These are phyloP conservation scores for Aphelinus certus DNA, from an alignment of 1,140 invertebrate genomes.

Conservation along the genomic window DNA sequence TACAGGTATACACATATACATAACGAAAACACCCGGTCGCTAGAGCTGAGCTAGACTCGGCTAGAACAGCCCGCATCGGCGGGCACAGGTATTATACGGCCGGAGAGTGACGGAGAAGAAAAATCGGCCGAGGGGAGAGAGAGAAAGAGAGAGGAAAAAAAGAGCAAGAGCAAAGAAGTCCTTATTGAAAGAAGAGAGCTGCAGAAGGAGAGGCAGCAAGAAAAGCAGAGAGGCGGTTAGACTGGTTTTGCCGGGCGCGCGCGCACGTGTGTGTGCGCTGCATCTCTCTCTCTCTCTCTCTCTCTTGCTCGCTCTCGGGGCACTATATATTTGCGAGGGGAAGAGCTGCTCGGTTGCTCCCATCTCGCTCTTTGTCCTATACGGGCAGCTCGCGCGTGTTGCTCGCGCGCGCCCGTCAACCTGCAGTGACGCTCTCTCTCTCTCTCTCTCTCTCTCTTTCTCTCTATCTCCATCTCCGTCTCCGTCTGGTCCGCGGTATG, in stretches of 20 bases:
- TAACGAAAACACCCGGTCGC: too few relatives aligned
- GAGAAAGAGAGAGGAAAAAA: slow-evolving; percentile 14
- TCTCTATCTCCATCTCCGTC: not conserved
- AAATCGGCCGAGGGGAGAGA: slow-evolving; percentile 16
- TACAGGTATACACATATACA: too few relatives aligned
- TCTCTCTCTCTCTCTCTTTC: slow-evolving; percentile 3
- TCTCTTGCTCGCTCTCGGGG: slow-evolving; percentile 37
- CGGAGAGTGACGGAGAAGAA: slow-evolving; percentile 8
- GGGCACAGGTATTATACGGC: too few relatives aligned
- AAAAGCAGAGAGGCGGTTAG: slow-evolving; percentile 62
- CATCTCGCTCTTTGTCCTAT: slow-evolving; percentile 29
- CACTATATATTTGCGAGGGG: slow-evolving; percentile 30
- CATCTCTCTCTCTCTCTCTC: slow-evolving; percentile 43
- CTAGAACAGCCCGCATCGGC: too few relatives aligned
- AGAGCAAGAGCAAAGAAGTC: not conserved
- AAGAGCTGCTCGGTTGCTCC: slow-evolving; percentile 3
- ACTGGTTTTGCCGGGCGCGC: slow-evolving; percentile 63
- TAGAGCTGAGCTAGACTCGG: too few relatives aligned
- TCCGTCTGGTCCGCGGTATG: slow-evolving; percentile 3
- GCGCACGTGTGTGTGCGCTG: slow-evolving; percentile 41
- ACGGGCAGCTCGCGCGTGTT: slow-evolving; percentile 44
- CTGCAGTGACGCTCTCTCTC: slow-evolving; percentile 16
- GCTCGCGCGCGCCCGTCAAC: slow-evolving; percentile 28
- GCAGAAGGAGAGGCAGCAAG: slow-evolving; percentile 29
- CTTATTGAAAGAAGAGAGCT: not conserved